Evolutionary conservation across 2,797 vertebrate genomes (phyloP).

Genomic region (Nannoperca australis): DNA sequence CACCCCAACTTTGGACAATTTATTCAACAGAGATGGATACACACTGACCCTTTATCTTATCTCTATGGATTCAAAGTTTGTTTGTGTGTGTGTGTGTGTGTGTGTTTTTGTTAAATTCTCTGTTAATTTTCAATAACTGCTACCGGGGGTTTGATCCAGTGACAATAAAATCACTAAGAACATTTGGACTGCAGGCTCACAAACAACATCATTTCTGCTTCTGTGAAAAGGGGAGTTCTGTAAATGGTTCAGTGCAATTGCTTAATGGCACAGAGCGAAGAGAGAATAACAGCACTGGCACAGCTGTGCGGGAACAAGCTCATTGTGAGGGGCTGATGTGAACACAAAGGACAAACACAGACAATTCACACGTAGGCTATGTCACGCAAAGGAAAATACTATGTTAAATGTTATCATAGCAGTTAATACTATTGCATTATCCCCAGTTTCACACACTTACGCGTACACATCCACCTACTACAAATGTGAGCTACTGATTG

Average conservation of each 20-base stretch:
- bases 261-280: conserved; percentile 29
- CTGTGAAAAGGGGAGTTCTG: conserved; percentile 7
- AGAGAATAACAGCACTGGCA: conserved; percentile 22
- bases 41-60: conserved; percentile 27
- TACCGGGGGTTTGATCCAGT: conserved; percentile 36
- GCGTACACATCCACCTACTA: neutral
- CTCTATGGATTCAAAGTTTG: neutral
- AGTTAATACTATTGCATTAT: neutral
- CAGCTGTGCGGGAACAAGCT: conserved; percentile 29
- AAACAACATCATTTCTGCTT: conserved; percentile 20
- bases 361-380: neutral
- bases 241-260: conserved; percentile 19
- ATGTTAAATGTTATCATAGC: neutral
- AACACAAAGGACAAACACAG: conserved; percentile 13
- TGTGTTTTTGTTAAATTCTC: conserved; percentile 31
- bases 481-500: neutral
- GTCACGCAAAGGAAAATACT: neutral
- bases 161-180: conserved; percentile 36
- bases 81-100: neutral
- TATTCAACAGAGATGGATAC: conserved; percentile 27
- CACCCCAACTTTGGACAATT: conserved; percentile 26
- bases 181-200: conserved; percentile 21
- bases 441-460: neutral
- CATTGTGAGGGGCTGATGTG: conserved; percentile 20
- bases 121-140: conserved; percentile 20